These are phyloP conservation scores for Ylistrum balloti DNA, from an alignment of 1,140 invertebrate genomes.

Conservation along the genomic window DNA sequence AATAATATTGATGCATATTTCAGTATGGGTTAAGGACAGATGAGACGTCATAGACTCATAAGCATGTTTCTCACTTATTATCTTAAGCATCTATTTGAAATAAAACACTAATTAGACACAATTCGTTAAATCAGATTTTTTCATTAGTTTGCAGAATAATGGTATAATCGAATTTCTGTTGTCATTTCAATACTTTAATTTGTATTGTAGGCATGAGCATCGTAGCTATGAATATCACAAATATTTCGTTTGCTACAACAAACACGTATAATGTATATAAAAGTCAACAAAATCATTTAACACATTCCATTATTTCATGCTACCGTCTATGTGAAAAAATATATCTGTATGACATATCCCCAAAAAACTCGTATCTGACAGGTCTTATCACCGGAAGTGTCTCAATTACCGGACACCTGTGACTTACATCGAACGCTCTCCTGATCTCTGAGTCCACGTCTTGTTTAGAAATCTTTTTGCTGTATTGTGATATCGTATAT, in stretches of 20 bases:
- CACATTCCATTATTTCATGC: background rate
- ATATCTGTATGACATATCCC: background rate
- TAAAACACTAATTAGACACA: too few species aligned
- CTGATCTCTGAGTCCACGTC: constrained; percentile 70
- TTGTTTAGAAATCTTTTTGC: constrained; percentile 60
- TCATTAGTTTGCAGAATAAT: too few species aligned
- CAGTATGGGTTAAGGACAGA: too few species aligned
- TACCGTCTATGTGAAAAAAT: background rate
- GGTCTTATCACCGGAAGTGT: background rate
- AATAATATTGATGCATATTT: too few species aligned
- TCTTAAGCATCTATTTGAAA: too few species aligned
- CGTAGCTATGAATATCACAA: too few species aligned
- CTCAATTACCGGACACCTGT: background rate
- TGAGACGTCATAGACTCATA: too few species aligned
- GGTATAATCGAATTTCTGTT: too few species aligned
- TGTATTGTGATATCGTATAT: constrained; percentile 87
- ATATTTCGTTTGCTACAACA: background rate
- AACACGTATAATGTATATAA: background rate
- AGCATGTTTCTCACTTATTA: too few species aligned
- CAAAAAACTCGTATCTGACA: background rate
- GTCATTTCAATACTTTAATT: too few species aligned
- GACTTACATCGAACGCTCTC: constrained; percentile 75
- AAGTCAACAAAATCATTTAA: background rate
- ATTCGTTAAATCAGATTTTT: too few species aligned
- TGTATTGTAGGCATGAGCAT: too few species aligned